A percentile compares a stretch with the other conserved stretches of the same genome.
phyloP scores from a whole-genome alignment of 2,797 vertebrate genomes.

The Pristis pectinata region DNA sequence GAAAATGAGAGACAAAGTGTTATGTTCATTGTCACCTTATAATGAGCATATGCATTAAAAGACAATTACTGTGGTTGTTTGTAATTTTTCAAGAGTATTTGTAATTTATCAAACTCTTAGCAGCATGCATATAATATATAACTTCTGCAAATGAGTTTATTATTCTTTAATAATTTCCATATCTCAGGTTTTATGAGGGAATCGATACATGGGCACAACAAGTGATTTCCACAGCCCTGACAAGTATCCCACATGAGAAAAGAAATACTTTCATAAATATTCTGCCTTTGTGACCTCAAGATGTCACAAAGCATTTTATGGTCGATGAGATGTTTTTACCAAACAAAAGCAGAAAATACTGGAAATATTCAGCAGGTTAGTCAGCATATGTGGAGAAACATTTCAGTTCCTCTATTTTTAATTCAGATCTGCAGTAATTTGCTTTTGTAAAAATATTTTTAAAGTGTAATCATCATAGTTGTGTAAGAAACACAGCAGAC shows the following conservation, averaged over 20 bases:
- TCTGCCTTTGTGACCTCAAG: too few relatives aligned
- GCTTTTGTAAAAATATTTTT: background rate
- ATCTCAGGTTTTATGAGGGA: background rate
- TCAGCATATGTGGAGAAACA: too few relatives aligned
- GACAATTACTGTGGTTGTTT: slow-evolving; percentile 24
- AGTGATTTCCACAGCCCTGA: background rate
- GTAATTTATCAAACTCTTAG: slow-evolving; percentile 15
- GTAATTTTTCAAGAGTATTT: slow-evolving; percentile 19
- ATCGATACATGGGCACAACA: background rate
- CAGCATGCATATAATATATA: background rate
- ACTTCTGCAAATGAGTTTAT: slow-evolving; percentile 25
- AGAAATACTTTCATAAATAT: too few relatives aligned
- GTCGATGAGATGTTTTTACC: too few relatives aligned
- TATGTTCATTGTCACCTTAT: slow-evolving; percentile 23
- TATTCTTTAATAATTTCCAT: background rate
- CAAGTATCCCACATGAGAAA: too few relatives aligned
- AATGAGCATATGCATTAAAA: slow-evolving; percentile 23
- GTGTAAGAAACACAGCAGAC: background rate
- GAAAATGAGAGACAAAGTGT: slow-evolving; percentile 21
- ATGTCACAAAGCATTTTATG: too few relatives aligned
- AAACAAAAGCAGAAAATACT: too few relatives aligned
- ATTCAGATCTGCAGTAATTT: too few relatives aligned
- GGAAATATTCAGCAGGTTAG: too few relatives aligned
- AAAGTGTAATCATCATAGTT: background rate
- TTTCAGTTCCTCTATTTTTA: too few relatives aligned